phyloP scores from a whole-genome alignment of 92 coral and sea anemone species.

The Muricea muricata region DNA sequence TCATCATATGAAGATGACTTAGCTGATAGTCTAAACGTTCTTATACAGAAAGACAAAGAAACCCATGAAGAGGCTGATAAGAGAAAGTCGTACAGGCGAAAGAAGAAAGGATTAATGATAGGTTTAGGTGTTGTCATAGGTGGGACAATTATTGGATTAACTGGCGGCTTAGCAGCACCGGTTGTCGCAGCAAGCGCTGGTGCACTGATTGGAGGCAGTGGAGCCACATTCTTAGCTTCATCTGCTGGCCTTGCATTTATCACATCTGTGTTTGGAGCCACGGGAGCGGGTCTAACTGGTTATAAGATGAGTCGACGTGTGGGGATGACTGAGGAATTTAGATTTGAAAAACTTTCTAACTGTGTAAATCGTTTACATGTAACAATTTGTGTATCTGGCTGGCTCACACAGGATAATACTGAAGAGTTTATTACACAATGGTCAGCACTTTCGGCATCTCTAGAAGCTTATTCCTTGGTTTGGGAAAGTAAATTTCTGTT shows the following conservation, averaged over 20 bases:
- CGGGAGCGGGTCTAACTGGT: slow-evolving; percentile 95
- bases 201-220: slow-evolving; percentile 76
- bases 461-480: slow-evolving; percentile 77
- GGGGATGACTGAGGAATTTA: slow-evolving; percentile 79
- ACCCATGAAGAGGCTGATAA: slow-evolving; percentile 31
- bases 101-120: slow-evolving; percentile 66
- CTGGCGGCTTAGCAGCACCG: slow-evolving; percentile 91
- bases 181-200: slow-evolving; percentile 84
- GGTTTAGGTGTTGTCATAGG: slow-evolving; percentile 86
- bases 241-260: slow-evolving; percentile 79
- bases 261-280: slow-evolving; percentile 90
- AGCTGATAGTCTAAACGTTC: slow-evolving; percentile 27
- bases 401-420: slow-evolving; percentile 61
- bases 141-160: slow-evolving; percentile 74
- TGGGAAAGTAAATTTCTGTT: slow-evolving; percentile 86
- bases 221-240: slow-evolving; percentile 77
- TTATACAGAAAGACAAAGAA: not conserved
- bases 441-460: slow-evolving; percentile 66
- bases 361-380: slow-evolving; percentile 67
- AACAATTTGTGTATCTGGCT: slow-evolving; percentile 82
- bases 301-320: slow-evolving; percentile 76
- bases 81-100: slow-evolving; percentile 40
- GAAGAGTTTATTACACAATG: slow-evolving; percentile 80
- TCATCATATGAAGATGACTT: slow-evolving; percentile 59
- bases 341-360: slow-evolving; percentile 61